Evolutionary conservation across 1,140 invertebrate species (phyloP).

Genomic region (Drosophila rhopaloa): DNA sequence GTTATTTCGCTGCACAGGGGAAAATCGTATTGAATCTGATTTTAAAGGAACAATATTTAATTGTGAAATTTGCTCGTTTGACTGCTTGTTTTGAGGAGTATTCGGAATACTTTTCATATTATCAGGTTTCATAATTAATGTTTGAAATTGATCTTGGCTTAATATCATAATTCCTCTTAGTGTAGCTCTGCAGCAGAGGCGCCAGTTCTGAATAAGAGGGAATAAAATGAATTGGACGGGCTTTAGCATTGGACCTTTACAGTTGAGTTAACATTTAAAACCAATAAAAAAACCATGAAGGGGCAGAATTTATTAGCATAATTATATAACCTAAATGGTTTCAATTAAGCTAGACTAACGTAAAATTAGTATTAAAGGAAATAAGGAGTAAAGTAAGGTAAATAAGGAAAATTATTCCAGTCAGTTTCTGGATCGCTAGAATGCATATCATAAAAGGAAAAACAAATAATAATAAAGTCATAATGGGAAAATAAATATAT

Average conservation of each 20-base stretch:
- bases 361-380: neutral
- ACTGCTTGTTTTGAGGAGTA: neutral
- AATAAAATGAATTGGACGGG: slow-evolving; percentile 4
- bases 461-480: slow-evolving; percentile 8
- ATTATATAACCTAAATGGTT: neutral
- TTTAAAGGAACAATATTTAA: neutral
- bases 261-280: slow-evolving; percentile 25
- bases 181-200: slow-evolving; percentile 8
- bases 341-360: neutral
- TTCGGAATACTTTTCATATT: too few species aligned
- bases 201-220: slow-evolving; percentile 7
- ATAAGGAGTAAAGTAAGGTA: neutral
- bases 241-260: slow-evolving; percentile 22
- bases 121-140: too few species aligned
- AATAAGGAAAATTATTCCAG: too few species aligned
- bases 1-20: slow-evolving; percentile 8
- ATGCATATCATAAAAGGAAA: neutral
- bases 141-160: too few species aligned
- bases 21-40: neutral
- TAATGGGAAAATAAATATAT: neutral
- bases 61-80: neutral
- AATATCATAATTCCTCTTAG: neutral
- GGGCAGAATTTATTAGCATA: slow-evolving; percentile 12
- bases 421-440: neutral
- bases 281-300: slow-evolving; percentile 16